Conservation (phyloP, 2,113 vertebrate species). For the Tilapia sparmanii region DNA sequence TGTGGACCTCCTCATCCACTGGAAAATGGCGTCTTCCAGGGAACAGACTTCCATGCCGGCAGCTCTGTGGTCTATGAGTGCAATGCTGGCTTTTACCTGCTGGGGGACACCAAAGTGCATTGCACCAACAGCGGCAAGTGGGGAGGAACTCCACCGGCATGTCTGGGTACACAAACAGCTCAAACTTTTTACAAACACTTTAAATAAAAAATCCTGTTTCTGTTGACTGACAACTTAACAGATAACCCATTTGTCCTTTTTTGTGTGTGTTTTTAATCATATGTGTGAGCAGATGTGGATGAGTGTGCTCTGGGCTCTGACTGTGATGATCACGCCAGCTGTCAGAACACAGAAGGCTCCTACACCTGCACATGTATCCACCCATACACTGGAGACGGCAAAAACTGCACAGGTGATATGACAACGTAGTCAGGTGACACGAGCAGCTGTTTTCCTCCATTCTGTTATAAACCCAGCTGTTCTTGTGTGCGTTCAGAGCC, state of each 20-base stretch:
- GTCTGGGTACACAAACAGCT: constrained; percentile 79
- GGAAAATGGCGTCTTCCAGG: constrained; percentile 84
- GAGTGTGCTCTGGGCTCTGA: constrained; percentile 94
- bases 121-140: constrained; percentile 88
- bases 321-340: constrained; percentile 82
- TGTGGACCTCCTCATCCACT: constrained; percentile 83
- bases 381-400: constrained; percentile 89
- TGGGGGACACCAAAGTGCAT: constrained; percentile 86
- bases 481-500: constrained; percentile 74
- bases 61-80: constrained; percentile 87
- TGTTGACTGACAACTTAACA: background rate
- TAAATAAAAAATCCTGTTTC: background rate
- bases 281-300: constrained; percentile 80
- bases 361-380: constrained; percentile 84
- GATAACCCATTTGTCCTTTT: background rate
- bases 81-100: constrained; percentile 86
- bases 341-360: constrained; percentile 90
- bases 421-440: background rate
- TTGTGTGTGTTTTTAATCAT: background rate
- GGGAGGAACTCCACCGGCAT: constrained; percentile 84
- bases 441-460: background rate
- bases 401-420: constrained; percentile 86
- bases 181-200: background rate
- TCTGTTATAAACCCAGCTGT: background rate
- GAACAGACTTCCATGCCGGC: constrained; percentile 82